Conservation (phyloP, 2,888 invertebrate genomes). For the Sarcophaga rosellei region DNA sequence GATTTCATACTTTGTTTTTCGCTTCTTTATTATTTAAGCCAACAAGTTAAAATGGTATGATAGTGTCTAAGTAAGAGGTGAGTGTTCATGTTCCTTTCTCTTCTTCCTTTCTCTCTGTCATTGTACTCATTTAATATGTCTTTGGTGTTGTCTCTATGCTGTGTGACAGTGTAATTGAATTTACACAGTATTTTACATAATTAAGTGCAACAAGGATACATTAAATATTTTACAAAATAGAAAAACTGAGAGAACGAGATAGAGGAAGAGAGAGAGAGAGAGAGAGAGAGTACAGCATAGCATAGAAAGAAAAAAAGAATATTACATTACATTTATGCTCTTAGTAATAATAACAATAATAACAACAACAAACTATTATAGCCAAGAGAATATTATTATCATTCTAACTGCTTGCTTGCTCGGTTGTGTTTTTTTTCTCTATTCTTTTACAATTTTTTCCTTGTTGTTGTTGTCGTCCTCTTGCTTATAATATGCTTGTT, state of each 20-base stretch:
- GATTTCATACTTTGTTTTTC: background rate
- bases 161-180: conserved; percentile 65
- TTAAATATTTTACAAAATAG: conserved; percentile 48
- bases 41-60: conserved; percentile 46
- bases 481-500: conserved; percentile 7
- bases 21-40: conserved; percentile 48
- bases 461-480: background rate
- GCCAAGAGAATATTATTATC: background rate
- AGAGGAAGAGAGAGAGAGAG: background rate
- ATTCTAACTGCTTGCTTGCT: no score
- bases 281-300: background rate
- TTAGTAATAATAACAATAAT: conserved; percentile 41
- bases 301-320: conserved; percentile 5
- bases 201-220: conserved; percentile 67
- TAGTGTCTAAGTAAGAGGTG: conserved; percentile 5
- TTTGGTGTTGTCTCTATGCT: conserved; percentile 44
- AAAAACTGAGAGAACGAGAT: background rate
- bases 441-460: no score
- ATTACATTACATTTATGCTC: background rate
- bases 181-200: conserved; percentile 67
- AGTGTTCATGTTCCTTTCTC: background rate
- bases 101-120: conserved; percentile 20
- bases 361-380: conserved; percentile 31
- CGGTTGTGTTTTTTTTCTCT: no score
- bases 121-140: conserved; percentile 35